These are phyloP conservation scores for Microctenopoma lineatum DNA, from an alignment of 2,797 vertebrate species.

Conservation along the genomic window DNA sequence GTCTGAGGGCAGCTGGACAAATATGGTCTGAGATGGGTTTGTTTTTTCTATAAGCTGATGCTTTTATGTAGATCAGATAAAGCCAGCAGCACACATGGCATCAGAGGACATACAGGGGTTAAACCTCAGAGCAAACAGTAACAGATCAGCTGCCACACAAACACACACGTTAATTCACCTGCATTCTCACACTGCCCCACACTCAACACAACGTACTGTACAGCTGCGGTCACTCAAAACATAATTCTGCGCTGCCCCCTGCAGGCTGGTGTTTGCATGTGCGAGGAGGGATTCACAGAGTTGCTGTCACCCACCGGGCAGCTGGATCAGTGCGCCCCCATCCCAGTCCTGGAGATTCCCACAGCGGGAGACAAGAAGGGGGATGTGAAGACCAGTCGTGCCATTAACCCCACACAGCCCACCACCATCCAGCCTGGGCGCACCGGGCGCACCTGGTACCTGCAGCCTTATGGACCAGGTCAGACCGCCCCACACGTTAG, in stretches of 20 bases:
- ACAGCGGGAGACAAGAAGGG: slow-evolving; percentile 90
- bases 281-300: slow-evolving; percentile 96
- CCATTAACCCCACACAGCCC: slow-evolving; percentile 91
- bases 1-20: too few species aligned
- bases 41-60: slow-evolving; percentile 9
- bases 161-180: background rate
- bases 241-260: slow-evolving; percentile 70
- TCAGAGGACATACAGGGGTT: background rate
- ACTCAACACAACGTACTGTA: too few species aligned
- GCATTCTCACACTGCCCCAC: background rate
- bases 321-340: slow-evolving; percentile 93
- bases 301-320: slow-evolving; percentile 89
- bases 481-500: slow-evolving; percentile 38
- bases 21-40: background rate
- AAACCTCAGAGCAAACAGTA: background rate
- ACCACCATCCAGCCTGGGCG: slow-evolving; percentile 87
- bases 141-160: too few species aligned
- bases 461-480: slow-evolving; percentile 98
- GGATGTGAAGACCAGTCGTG: slow-evolving; percentile 96
- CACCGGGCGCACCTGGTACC: slow-evolving; percentile 93
- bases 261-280: slow-evolving; percentile 89
- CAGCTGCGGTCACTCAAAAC: background rate
- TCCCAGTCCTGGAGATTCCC: slow-evolving; percentile 93
- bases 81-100: background rate
- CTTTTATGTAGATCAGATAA: slow-evolving; percentile 32